phyloP scores from a whole-genome alignment of 2,888 invertebrate genomes.

The Mycogona germanica region DNA sequence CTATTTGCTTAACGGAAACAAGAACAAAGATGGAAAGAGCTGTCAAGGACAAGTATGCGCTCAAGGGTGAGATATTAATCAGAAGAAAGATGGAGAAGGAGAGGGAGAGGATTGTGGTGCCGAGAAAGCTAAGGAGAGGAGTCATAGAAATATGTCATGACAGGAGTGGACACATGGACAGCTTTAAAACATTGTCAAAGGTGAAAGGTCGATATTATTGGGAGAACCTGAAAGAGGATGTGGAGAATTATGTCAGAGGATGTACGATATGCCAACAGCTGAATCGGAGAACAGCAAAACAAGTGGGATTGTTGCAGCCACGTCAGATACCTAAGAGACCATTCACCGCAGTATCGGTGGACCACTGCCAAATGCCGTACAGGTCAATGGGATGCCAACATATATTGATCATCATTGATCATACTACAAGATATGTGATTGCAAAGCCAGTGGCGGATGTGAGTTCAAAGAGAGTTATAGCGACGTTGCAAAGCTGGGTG shows the following conservation, averaged over 20 bases:
- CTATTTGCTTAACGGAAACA: too few relatives aligned
- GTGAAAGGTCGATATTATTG: conserved; percentile 2
- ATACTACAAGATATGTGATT: background rate
- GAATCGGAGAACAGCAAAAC: background rate
- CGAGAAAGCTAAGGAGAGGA: background rate
- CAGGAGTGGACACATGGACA: conserved; percentile 3
- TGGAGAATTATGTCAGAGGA: background rate
- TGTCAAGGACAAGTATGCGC: background rate
- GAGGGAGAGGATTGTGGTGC: background rate
- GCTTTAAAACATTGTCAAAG: background rate
- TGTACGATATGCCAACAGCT: conserved; percentile 1
- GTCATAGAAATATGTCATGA: conserved; percentile 6
- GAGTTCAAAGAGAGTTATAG: background rate
- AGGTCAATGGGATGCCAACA: background rate
- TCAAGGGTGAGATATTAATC: background rate
- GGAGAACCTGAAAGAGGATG: background rate
- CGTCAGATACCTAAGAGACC: background rate
- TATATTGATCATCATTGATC: background rate
- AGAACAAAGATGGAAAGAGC: too few relatives aligned
- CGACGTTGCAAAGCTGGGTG: background rate
- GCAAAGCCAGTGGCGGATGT: background rate
- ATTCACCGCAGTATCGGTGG: conserved; percentile 4
- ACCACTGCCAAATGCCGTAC: background rate
- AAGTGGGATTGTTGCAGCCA: background rate
- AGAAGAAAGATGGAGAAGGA: background rate